Evolutionary conservation across 37 sponge, comb jelly and placozoan species (phyloP).

Genomic region (Beroe forskalii): DNA sequence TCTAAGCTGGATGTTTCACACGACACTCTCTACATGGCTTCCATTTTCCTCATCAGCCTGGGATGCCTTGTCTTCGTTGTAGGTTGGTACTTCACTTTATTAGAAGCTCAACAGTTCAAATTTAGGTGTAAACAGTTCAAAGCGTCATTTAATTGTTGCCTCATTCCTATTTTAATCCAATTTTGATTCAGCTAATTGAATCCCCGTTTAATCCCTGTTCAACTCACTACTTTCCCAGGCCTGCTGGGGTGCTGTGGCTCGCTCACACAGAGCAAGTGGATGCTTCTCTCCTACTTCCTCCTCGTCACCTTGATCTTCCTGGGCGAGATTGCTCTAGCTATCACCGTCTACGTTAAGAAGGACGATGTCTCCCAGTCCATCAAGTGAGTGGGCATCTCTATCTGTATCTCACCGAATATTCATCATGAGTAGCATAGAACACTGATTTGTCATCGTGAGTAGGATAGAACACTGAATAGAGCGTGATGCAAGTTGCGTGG

Average conservation of each 20-base stretch:
- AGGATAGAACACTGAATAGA: too few species aligned
- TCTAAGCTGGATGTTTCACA: neutral
- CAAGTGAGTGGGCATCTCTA: slow-evolving; percentile 26
- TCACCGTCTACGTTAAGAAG: slow-evolving; percentile 56
- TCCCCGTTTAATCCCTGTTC: too few species aligned
- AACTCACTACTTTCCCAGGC: neutral
- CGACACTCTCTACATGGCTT: slow-evolving; percentile 16
- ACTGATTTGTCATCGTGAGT: too few species aligned
- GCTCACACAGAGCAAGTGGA: slow-evolving; percentile 28
- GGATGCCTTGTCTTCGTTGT: slow-evolving; percentile 56
- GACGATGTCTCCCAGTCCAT: neutral
- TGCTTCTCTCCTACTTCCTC: slow-evolving; percentile 44
- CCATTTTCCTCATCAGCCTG: slow-evolving; percentile 53
- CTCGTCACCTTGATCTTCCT: slow-evolving; percentile 60
- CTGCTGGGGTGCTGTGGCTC: slow-evolving; percentile 63
- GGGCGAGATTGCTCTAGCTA: slow-evolving; percentile 51
- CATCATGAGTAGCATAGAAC: too few species aligned
- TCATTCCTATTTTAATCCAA: too few species aligned
- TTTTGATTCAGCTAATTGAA: too few species aligned
- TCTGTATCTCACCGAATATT: too few species aligned
- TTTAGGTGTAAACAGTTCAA: too few species aligned
- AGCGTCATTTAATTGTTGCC: too few species aligned
- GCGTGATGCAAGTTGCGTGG: too few species aligned
- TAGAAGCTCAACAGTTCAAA: too few species aligned
- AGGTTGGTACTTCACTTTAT: too few species aligned